These are phyloP conservation scores for honey bee (Apis mellifera) DNA, from an alignment of 1,140 invertebrate species.

Conservation along the genomic window DNA sequence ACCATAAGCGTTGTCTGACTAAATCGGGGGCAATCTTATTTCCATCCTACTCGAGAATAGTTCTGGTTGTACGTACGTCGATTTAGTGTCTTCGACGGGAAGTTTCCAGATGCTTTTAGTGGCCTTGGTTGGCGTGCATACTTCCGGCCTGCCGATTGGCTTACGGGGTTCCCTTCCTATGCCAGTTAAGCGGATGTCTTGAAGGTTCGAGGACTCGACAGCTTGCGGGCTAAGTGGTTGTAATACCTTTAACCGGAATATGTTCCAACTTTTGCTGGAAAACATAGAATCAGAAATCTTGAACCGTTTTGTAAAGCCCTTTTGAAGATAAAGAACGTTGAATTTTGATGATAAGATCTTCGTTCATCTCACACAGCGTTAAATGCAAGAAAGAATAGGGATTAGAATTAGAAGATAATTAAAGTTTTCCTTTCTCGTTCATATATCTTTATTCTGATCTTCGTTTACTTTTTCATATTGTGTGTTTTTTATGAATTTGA, in stretches of 20 bases:
- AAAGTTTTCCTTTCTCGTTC: too few species aligned
- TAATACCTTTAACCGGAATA: slow-evolving; percentile 66
- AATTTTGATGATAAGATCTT: not conserved
- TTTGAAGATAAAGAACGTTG: not conserved
- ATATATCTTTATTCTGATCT: too few species aligned
- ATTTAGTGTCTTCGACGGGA: slow-evolving; percentile 59
- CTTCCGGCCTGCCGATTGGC: slow-evolving; percentile 56
- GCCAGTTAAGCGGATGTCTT: slow-evolving; percentile 77
- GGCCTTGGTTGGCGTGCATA: slow-evolving; percentile 53
- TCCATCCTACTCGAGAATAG: slow-evolving; percentile 33
- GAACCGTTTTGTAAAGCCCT: not conserved
- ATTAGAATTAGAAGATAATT: too few species aligned
- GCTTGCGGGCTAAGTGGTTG: slow-evolving; percentile 70
- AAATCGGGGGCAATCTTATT: slow-evolving; percentile 36
- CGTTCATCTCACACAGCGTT: too few species aligned
- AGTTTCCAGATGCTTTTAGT: slow-evolving; percentile 67
- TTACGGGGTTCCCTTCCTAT: slow-evolving; percentile 67
- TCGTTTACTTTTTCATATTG: too few species aligned
- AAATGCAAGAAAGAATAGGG: too few species aligned
- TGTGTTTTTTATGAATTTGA: too few species aligned
- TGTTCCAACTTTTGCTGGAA: slow-evolving; percentile 25
- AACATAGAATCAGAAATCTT: slow-evolving; percentile 9
- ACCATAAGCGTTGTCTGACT: slow-evolving; percentile 22
- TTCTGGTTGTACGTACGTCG: slow-evolving; percentile 45
- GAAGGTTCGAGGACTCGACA: slow-evolving; percentile 68